Evolutionary conservation across 2,888 invertebrate species (phyloP), one percentile per base, ranked within the genome.

Genomic region (Pollenia labialis): DNA sequence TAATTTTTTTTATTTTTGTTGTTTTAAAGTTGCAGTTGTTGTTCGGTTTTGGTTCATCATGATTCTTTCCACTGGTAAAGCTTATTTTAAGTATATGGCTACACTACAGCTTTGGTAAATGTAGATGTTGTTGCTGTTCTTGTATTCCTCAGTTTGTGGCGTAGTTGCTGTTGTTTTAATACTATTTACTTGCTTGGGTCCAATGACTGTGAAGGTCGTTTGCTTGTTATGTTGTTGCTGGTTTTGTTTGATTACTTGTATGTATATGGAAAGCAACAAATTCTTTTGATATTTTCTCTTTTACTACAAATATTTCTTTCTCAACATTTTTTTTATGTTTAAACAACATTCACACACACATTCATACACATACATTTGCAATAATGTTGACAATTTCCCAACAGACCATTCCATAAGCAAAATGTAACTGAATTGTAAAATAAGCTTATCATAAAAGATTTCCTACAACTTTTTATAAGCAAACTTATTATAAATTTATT

Each of bases 141-240:
- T 48, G 48, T 74, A 44, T 58, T 42, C 44, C 52, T 46, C 11
- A 12, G 2, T 12, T n/a, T 44, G 40, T 40, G 44, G 66, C 16
- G 50, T 42, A 14, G 56, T 18, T 62, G 44, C 46, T 52, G 44
- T 40, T 66, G 40, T 56, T 14, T 48, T 32, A 64, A 72, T 72
- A 32, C 80, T 50, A 75, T 82, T 76, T 68, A 75, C 85, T 76
- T 68, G 66, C 42, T 54, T 81, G 89, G 88, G 89, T 90, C 90
- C 90, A 90, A 90, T 90, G 90, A 90, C 91, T 91, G 90, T 92
- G 92, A 92, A 92, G 92, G 92, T 91, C 92, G 92, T 92, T 92
- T 91, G 92, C 91, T 91, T 90, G 88, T 84, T 84, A 72, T 71
- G 64, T 42, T 75, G 66, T 91, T 90, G 92, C 90, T 91, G 89